Conservation (phyloP, 2,113 vertebrate genomes). For the Chaetodon trifascialis region DNA sequence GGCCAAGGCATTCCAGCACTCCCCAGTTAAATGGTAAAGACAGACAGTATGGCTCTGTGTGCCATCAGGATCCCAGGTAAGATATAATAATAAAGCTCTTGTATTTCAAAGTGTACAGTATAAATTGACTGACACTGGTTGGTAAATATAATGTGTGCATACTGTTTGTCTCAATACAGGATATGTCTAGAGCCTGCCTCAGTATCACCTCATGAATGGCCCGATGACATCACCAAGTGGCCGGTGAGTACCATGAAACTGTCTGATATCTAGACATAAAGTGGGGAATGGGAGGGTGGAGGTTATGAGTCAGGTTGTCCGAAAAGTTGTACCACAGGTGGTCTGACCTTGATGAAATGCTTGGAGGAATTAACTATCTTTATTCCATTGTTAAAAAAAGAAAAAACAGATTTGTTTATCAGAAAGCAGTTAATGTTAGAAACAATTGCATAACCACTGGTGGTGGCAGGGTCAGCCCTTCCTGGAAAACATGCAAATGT, state of each 20-base stretch:
- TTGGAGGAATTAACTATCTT: background rate
- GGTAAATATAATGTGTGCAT: background rate
- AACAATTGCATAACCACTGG: background rate
- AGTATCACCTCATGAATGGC: conserved; percentile 94
- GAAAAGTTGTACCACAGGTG: background rate
- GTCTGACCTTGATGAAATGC: background rate
- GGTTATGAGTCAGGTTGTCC: background rate
- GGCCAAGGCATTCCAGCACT: conserved; percentile 90
- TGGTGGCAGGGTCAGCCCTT: no score
- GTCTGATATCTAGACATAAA: background rate
- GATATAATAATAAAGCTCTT: background rate
- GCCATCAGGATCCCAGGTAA: conserved; percentile 97
- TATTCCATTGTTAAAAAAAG: background rate
- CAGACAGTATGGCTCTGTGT: conserved; percentile 93
- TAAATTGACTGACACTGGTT: background rate
- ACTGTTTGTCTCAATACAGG: conserved; percentile 76
- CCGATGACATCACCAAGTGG: conserved; percentile 99
- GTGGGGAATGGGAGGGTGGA: background rate
- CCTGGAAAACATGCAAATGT: background rate
- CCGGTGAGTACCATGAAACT: conserved; percentile 86
- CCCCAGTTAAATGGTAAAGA: conserved; percentile 86
- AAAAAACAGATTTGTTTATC: background rate
- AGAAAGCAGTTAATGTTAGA: background rate
- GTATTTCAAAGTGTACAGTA: background rate
- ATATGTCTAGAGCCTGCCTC: conserved; percentile 97